phyloP scores from a whole-genome alignment of 2,888 invertebrate genomes.

The Sesia bembeciformis region DNA sequence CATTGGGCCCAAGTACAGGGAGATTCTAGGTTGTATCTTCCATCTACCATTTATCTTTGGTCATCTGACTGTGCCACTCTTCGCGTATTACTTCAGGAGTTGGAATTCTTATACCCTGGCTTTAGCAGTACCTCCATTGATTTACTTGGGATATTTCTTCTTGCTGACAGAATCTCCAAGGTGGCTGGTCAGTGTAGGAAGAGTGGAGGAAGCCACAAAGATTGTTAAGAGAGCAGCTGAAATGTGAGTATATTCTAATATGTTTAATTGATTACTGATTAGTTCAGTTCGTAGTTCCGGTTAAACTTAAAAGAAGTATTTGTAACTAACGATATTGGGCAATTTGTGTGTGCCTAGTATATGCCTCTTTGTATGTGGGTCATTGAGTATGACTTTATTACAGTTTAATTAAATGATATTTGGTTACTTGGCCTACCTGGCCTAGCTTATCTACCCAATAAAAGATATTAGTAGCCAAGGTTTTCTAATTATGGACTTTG shows the following conservation, averaged over 20 bases:
- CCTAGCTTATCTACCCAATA: no score
- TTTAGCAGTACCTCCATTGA: constrained; percentile 73
- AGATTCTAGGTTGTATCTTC: constrained; percentile 75
- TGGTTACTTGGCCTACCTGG: no score
- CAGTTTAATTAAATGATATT: no score
- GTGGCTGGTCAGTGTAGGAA: constrained; percentile 84
- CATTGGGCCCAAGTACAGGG: constrained; percentile 70
- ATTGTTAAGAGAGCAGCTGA: constrained; percentile 80
- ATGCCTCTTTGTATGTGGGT: no score
- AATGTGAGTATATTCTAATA: constrained; percentile 37
- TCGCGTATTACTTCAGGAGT: constrained; percentile 77
- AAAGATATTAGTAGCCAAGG: no score
- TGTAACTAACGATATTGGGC: no score
- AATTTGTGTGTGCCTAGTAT: no score
- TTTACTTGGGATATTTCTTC: constrained; percentile 80
- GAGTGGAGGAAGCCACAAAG: constrained; percentile 75
- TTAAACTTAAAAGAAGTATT: no score
- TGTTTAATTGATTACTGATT: not conserved
- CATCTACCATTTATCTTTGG: constrained; percentile 82
- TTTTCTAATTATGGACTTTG: no score
- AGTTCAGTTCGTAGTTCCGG: no score
- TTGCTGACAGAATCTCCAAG: constrained; percentile 85
- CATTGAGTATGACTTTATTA: no score
- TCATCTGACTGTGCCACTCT: constrained; percentile 76
- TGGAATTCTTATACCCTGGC: constrained; percentile 79